A percentile compares a stretch with the other conserved stretches of the same genome.
phyloP scores from a whole-genome alignment of 2,797 vertebrate genomes.

The Chrosomus eos region DNA sequence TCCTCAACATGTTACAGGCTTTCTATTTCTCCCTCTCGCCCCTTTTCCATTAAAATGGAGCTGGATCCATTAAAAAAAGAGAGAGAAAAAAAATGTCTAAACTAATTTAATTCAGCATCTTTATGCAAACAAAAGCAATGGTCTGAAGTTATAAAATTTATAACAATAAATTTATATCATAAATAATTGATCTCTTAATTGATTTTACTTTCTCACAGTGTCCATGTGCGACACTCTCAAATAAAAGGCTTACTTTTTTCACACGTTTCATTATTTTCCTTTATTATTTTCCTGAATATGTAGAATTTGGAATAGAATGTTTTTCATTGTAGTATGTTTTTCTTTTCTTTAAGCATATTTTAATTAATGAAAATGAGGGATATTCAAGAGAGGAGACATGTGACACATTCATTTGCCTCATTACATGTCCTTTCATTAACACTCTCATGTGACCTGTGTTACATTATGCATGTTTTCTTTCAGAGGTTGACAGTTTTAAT shows the following conservation, averaged over 20 bases:
- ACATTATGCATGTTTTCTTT: conserved; percentile 14
- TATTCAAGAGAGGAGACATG: not conserved
- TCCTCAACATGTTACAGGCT: not conserved
- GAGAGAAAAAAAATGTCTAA: not conserved
- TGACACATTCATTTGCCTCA: conserved; percentile 21
- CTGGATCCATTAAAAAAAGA: not conserved
- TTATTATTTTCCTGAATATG: not conserved
- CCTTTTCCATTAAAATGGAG: not conserved
- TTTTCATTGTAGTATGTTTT: not conserved
- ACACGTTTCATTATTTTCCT: not conserved
- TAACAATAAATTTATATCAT: not conserved
- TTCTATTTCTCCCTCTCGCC: not conserved
- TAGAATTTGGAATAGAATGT: not conserved
- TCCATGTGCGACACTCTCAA: not conserved
- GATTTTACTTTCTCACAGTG: not conserved
- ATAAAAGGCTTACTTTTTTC: not conserved
- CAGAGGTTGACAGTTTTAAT: conserved; percentile 16
- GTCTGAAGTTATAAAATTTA: too few species aligned
- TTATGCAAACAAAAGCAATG: not conserved
- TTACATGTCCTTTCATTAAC: conserved; percentile 9
- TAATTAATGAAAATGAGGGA: not conserved
- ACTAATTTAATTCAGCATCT: not conserved
- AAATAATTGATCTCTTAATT: conserved; percentile 22
- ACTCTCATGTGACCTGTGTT: conserved; percentile 10
- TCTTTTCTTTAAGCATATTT: not conserved